phyloP scores from a whole-genome alignment of 2,888 invertebrate species.

The Miltochrista miniata region DNA sequence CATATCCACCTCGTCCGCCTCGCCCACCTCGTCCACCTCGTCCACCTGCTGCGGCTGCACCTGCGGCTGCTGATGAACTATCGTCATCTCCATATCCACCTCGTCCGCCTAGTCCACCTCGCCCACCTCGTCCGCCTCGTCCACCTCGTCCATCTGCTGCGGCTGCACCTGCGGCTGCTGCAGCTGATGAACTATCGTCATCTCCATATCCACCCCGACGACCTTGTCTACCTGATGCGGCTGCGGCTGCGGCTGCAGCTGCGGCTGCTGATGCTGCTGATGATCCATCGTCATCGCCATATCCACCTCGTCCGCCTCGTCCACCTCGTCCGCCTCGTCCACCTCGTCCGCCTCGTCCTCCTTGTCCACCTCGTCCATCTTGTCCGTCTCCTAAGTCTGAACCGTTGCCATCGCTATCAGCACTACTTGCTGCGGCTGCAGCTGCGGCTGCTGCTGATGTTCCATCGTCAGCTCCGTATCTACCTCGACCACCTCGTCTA shows the following conservation, averaged over 20 bases:
- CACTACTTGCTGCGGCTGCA: constrained; percentile 2
- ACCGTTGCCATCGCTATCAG: neutral
- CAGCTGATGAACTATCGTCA: neutral
- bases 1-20: neutral
- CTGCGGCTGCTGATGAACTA: constrained; percentile 5
- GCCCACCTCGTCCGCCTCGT: neutral
- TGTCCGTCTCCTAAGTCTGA: too few species aligned
- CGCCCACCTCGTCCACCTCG: too few species aligned
- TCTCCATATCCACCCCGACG: neutral
- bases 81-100: neutral
- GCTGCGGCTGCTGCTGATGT: neutral
- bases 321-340: neutral
- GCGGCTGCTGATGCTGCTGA: constrained; percentile 4
- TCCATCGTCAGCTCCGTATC: too few species aligned
- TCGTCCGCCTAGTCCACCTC: neutral
- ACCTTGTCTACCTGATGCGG: neutral
- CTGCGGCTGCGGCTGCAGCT: neutral
- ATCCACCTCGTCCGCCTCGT: neutral
- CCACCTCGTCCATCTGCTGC: neutral
- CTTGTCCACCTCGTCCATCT: neutral
- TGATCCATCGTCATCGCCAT: neutral
- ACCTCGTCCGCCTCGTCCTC: neutral
- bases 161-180: constrained; percentile 1
- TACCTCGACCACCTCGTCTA: neutral
- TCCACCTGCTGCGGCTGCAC: constrained; percentile 2